Evolutionary conservation across 2,888 invertebrate species (phyloP), one percentile per base, ranked within the genome.

Genomic region (Cylloceria caligata): DNA sequence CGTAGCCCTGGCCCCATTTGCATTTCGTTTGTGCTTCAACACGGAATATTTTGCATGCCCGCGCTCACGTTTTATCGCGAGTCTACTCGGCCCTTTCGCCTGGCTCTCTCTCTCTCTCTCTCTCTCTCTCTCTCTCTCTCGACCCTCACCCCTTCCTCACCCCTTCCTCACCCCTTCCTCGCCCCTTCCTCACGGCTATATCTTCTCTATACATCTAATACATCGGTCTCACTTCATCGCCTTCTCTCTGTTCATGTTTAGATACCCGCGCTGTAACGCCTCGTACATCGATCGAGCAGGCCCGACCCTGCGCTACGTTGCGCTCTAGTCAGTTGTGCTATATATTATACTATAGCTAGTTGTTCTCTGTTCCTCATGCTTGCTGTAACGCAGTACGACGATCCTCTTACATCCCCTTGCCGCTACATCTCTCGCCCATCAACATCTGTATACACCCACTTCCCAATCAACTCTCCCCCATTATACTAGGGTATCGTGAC

Each of bases 21-120:
- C 91, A 91, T 92, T 91, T 91, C 89, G 89, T 90, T 90, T 90
- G 90, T 88, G 87, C 89, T 88, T 88, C 87, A 87, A 88, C 89
- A 88, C 87, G 86, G 88, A 90, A 91, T 91, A 90, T 90, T 91
- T 90, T 87, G 87, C 89, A 87, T 85, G 86, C 87, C 85, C 87
- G 86, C 67, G 47, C 36, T 36, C 49, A 62, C 79, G 73, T 84
- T 81, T 80, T 80, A 82, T 80, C 73, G 67, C 80, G 49, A 77
- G 74, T 77, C 77, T 69, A 16, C 19, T 57, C 67, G 47, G 30
- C 34, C 30, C 67, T 34, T 27, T 42, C 64, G 24, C 52, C 52
- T 5, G 13, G 13, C 34, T 19, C 34, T 60, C 34, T 19, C 47
- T 47, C 39, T 60, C 16, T 67, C 52, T 30, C 24, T 62, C 27